Evolutionary conservation across 2,888 invertebrate species (phyloP).

Genomic region (Papilio demoleus): DNA sequence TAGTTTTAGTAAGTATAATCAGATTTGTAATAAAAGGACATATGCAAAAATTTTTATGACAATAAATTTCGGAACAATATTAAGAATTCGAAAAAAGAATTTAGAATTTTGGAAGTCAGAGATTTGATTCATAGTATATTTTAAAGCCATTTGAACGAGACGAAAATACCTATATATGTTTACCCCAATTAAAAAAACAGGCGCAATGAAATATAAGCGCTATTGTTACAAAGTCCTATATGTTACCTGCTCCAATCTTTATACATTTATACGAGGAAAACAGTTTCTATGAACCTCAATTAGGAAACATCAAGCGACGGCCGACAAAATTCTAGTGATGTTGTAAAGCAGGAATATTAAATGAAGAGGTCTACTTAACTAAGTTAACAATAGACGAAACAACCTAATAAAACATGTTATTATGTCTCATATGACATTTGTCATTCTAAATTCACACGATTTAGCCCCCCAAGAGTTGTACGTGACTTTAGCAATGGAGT

Average conservation of each 20-base stretch:
- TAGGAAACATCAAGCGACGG: constrained; percentile 27
- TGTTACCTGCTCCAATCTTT: too few species aligned
- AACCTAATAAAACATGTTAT: constrained; percentile 2
- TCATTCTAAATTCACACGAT: constrained; percentile 11
- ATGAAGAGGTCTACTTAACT: constrained; percentile 27
- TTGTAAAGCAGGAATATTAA: constrained; percentile 28
- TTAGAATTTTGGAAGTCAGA: too few species aligned
- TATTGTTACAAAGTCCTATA: too few species aligned
- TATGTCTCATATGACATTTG: neutral
- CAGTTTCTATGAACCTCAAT: constrained; percentile 22
- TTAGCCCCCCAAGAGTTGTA: neutral
- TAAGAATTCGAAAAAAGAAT: too few species aligned
- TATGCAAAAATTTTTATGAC: constrained; percentile 32
- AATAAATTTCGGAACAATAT: too few species aligned
- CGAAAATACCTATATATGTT: neutral
- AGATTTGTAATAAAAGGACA: constrained; percentile 34
- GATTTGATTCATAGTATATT: neutral
- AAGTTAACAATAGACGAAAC: constrained; percentile 10
- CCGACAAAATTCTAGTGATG: constrained; percentile 29
- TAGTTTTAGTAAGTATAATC: constrained; percentile 32
- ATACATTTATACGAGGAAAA: constrained; percentile 9
- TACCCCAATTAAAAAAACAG: too few species aligned
- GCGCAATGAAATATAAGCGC: too few species aligned
- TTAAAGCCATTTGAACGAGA: neutral
- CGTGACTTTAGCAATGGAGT: neutral